Conservation (phyloP, 2,797 vertebrate species). For the Sternotherus odoratus region DNA sequence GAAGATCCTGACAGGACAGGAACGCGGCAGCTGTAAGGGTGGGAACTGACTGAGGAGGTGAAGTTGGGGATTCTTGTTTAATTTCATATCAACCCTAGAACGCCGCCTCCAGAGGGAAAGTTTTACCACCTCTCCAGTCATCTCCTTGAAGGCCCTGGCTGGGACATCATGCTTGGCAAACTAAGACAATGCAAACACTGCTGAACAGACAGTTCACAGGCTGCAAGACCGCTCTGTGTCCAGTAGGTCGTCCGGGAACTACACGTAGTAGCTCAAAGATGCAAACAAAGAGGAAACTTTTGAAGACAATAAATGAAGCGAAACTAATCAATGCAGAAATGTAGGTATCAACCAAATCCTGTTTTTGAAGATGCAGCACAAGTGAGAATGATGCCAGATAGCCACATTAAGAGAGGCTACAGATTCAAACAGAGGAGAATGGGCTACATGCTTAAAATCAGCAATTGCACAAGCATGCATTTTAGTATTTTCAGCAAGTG, state of each 20-base stretch:
- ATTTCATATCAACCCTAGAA: neutral
- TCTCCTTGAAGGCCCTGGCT: neutral
- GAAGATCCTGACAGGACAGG: neutral
- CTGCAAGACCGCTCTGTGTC: neutral
- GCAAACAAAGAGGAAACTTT: neutral
- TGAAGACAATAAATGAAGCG: neutral
- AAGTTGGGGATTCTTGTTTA: neutral
- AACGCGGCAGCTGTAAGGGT: neutral
- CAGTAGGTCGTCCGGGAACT: no score
- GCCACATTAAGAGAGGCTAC: no score
- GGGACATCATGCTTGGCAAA: neutral
- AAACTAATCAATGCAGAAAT: no score
- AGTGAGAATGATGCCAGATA: no score
- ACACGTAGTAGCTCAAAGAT: no score
- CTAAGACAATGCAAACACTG: neutral
- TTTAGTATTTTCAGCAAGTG: no score
- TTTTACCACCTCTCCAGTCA: neutral
- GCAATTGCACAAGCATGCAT: no score
- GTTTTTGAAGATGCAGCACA: no score
- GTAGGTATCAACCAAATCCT: no score
- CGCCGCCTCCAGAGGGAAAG: no score
- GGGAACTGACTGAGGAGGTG: neutral
- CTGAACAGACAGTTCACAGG: neutral
- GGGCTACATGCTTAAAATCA: no score
- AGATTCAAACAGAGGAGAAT: no score